A percentile compares a stretch with the other conserved stretches of the same genome.
These are phyloP conservation scores for Aplodontia rufa DNA, from an alignment of 2,113 vertebrate species.

Conservation along the genomic window DNA sequence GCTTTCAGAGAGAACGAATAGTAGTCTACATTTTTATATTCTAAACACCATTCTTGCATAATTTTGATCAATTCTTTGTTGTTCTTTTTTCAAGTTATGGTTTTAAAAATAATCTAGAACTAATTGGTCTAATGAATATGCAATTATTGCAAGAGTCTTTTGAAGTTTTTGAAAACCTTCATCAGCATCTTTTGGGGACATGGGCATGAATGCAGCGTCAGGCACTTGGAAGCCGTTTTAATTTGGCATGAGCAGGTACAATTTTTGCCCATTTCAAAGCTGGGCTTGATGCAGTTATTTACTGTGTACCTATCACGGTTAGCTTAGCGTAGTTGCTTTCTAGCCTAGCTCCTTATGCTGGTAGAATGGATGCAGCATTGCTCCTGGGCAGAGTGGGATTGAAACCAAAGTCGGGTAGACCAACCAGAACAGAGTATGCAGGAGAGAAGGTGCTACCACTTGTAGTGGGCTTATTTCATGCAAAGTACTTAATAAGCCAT, in stretches of 20 bases:
- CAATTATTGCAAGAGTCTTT: constrained; percentile 74
- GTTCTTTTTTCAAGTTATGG: constrained; percentile 67
- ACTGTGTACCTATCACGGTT: neutral
- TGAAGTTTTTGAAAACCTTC: constrained; percentile 76
- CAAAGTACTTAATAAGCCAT: neutral
- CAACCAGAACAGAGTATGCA: neutral
- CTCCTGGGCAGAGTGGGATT: neutral
- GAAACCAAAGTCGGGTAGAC: neutral
- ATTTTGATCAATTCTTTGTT: constrained; percentile 72
- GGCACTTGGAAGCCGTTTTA: constrained; percentile 58
- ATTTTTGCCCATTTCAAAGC: constrained; percentile 69
- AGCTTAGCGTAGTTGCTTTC: neutral
- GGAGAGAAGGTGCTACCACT: neutral
- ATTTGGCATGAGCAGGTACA: constrained; percentile 72
- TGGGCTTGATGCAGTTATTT: neutral
- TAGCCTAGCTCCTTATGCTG: neutral
- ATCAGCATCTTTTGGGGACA: constrained; percentile 77
- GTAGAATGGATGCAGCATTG: neutral
- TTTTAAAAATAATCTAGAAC: constrained; percentile 81
- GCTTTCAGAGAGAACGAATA: constrained; percentile 58
- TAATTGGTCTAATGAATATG: constrained; percentile 81
- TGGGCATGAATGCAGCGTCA: constrained; percentile 71
- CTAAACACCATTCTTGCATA: constrained; percentile 64
- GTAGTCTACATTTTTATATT: constrained; percentile 72
- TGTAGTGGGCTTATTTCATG: neutral